Conservation (phyloP, 2,888 invertebrate species). For the Ectemnius cavifrons region DNA sequence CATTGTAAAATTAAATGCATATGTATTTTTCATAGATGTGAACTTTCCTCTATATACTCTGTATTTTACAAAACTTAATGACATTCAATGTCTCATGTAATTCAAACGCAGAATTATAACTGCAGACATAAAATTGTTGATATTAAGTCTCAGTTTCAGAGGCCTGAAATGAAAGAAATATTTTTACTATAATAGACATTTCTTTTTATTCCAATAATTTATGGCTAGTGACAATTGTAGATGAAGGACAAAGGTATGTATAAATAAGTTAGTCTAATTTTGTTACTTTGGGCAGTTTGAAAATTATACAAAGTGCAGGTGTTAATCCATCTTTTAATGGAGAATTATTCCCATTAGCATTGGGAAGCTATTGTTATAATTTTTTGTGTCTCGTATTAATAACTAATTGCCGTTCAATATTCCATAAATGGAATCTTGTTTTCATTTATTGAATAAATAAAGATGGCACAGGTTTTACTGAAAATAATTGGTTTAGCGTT, state of each 20-base stretch:
- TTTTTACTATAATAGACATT: slow-evolving; percentile 57
- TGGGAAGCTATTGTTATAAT: slow-evolving; percentile 46
- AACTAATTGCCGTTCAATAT: slow-evolving; percentile 50
- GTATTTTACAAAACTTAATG: slow-evolving; percentile 55
- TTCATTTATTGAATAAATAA: slow-evolving; percentile 52
- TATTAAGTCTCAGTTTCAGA: slow-evolving; percentile 75
- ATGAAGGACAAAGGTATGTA: slow-evolving; percentile 50
- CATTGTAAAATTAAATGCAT: slow-evolving; percentile 35
- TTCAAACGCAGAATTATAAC: slow-evolving; percentile 60
- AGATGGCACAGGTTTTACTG: slow-evolving; percentile 54
- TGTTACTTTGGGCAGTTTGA: slow-evolving; percentile 52
- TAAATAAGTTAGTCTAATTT: slow-evolving; percentile 56
- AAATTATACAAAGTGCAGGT: slow-evolving; percentile 53
- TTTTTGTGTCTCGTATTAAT: slow-evolving; percentile 50
- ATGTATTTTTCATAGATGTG: slow-evolving; percentile 41
- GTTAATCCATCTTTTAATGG: slow-evolving; percentile 50
- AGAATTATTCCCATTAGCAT: slow-evolving; percentile 55
- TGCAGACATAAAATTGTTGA: slow-evolving; percentile 63
- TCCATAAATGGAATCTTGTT: slow-evolving; percentile 51
- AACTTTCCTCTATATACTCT: slow-evolving; percentile 44
- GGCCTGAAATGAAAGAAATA: slow-evolving; percentile 72
- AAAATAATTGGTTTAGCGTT: slow-evolving; percentile 50
- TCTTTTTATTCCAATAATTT: slow-evolving; percentile 56
- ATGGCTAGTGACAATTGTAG: slow-evolving; percentile 56
- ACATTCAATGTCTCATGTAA: slow-evolving; percentile 60